phyloP scores from a whole-genome alignment of 1,140 invertebrate genomes.

The Drosophila busckii region DNA sequence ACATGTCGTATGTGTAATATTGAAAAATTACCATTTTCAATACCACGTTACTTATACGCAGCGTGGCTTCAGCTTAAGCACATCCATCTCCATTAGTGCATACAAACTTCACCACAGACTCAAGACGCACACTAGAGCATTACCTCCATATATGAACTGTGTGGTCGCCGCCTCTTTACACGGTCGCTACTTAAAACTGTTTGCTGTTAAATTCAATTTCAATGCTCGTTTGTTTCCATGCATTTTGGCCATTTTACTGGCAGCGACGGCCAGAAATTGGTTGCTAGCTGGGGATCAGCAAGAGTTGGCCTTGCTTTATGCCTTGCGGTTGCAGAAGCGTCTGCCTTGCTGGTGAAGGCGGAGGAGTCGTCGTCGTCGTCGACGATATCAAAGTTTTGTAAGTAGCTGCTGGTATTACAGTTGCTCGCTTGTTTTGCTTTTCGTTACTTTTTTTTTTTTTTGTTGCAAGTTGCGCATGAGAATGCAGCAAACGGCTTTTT shows the following conservation, averaged over 20 bases:
- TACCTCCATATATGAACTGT: conserved; percentile 19
- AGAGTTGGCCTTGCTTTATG: conserved; percentile 48
- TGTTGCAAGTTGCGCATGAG: conserved; percentile 64
- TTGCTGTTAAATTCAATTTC: conserved; percentile 76
- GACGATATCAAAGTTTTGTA: conserved; percentile 50
- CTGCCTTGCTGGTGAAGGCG: neutral
- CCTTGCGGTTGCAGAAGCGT: conserved; percentile 47
- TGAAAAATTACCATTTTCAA: conserved; percentile 64
- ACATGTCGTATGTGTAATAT: conserved; percentile 48
- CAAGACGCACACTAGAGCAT: conserved; percentile 5
- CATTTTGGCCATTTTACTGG: conserved; percentile 51
- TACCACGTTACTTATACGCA: conserved; percentile 50
- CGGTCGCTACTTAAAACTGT: conserved; percentile 66
- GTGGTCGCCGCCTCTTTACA: neutral
- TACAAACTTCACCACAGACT: conserved; percentile 54
- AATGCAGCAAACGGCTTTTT: conserved; percentile 76
- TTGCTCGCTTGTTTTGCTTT: conserved; percentile 1
- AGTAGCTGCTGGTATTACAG: conserved; percentile 39
- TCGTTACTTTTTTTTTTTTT: neutral
- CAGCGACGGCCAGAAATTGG: conserved; percentile 1
- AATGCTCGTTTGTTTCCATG: conserved; percentile 71
- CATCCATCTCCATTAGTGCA: conserved; percentile 70
- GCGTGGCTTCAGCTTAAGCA: conserved; percentile 35
- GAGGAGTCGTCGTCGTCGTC: too few species aligned
- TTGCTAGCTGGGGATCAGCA: conserved; percentile 4